Base-by-base conservation (phyloP, 2,113 vertebrate species). In the Microcebus lehilahytsara region DNA sequence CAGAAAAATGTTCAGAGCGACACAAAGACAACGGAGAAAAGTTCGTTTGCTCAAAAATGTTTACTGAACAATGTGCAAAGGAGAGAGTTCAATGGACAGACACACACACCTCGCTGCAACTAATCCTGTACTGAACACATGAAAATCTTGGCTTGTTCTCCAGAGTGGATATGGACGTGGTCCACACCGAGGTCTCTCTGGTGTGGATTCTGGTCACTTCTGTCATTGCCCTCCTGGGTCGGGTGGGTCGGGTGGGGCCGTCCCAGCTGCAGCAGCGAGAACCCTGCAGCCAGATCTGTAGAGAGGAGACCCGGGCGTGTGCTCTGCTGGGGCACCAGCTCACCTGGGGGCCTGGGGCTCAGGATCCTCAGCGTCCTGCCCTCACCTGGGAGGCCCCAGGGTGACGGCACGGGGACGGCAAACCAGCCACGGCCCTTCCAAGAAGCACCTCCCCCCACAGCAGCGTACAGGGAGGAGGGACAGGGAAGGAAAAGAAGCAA, bases 351-450 rank as follows among this genome's bases (percentile, higher is more conserved):
- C 27, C 60, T 62, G 71, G 0, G 3, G 51, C 51, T 51, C 51
- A 0, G 51, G 51, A 51, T 51, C 1, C 56, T 4, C 60, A 1
- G 0, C 5, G 1, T 10, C 46, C 37, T 7, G 0, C 75, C 34
- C n/a, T 14, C 25, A 0, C 34, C 6, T 19, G 1, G 58, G 42
- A 9, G n/a, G 34, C 60, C 13, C 16, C 2, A 42, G 42, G 42
- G 42, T 42, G 42, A 6, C 0, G 1, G 2, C 25, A 9, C 10
- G 1, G 1, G 5, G 3, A 3, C 4, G 0, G 22, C 22, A 27
- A 23, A 23, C 8, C 58, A 6, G 11, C 64, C 37, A 17, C 20
- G 1, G 12, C 37, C 69, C 37, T 42, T 78, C 88, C 22, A 20
- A 37, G 42, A 17, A 9, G 6, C 23, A 6, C 42, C 6, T 30